Conservation (phyloP, 2,888 invertebrate species). For the Drosophila helvetica region DNA sequence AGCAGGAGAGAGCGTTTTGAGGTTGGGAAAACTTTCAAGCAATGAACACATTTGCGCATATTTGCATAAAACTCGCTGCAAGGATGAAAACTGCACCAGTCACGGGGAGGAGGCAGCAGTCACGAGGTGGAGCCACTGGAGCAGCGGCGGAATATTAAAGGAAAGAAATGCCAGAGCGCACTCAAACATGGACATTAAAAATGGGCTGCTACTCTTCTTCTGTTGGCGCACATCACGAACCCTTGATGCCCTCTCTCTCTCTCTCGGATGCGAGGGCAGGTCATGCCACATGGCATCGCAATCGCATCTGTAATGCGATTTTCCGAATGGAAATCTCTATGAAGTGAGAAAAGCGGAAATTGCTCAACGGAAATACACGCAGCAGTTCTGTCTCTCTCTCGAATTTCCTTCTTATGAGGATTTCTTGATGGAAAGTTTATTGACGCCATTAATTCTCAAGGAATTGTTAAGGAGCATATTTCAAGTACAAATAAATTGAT, state of each 20-base stretch:
- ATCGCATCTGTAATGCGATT: not conserved
- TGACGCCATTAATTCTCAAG: not conserved
- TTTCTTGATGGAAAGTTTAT: not conserved
- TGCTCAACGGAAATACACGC: not conserved
- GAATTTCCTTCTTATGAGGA: not conserved
- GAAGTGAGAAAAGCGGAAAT: not conserved
- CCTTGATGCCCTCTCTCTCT: slow-evolving; percentile 19
- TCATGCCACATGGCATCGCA: not conserved
- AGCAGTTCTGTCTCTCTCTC: not conserved
- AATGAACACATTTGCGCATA: slow-evolving; percentile 77
- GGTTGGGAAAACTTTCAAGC: slow-evolving; percentile 65
- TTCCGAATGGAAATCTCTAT: not conserved
- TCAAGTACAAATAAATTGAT: not conserved
- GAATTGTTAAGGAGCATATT: not conserved
- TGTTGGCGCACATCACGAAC: slow-evolving; percentile 11
- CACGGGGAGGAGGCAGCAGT: not conserved
- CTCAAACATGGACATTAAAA: slow-evolving; percentile 51
- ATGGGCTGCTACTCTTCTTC: slow-evolving; percentile 5
- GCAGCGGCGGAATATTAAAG: not conserved
- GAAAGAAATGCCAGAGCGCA: slow-evolving; percentile 40
- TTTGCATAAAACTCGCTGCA: slow-evolving; percentile 72
- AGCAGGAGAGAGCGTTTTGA: slow-evolving; percentile 4
- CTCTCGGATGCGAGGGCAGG: not conserved
- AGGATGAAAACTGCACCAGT: slow-evolving; percentile 19
- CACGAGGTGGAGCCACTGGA: slow-evolving; percentile 2